These are phyloP conservation scores for Limulus polyphemus DNA, from an alignment of 2,888 invertebrate genomes.

Conservation along the genomic window DNA sequence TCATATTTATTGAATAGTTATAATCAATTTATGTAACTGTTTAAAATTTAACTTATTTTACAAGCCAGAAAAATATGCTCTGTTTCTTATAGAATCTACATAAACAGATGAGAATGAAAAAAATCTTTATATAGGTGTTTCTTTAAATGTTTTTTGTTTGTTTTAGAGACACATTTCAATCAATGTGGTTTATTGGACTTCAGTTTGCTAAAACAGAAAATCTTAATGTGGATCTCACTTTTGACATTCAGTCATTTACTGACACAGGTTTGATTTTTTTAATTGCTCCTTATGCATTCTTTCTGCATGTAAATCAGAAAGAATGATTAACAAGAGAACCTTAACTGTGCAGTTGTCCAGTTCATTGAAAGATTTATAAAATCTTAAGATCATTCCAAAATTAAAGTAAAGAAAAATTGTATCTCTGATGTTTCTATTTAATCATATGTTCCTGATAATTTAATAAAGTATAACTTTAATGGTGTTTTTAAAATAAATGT, in stretches of 20 bases:
- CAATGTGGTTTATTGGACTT: slow-evolving; percentile 97
- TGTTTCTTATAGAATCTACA: too few relatives aligned
- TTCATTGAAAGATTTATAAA: background rate
- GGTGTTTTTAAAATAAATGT: too few relatives aligned
- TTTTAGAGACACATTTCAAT: slow-evolving; percentile 49
- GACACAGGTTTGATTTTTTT: slow-evolving; percentile 55
- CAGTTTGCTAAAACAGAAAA: slow-evolving; percentile 78
- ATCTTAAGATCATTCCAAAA: too few relatives aligned
- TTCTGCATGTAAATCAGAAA: background rate
- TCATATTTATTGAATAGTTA: too few relatives aligned
- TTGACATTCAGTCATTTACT: slow-evolving; percentile 80
- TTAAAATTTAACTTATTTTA: too few relatives aligned
- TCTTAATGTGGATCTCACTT: slow-evolving; percentile 81
- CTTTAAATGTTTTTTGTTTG: slow-evolving; percentile 7
- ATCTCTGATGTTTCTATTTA: too few relatives aligned
- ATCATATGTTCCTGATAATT: too few relatives aligned
- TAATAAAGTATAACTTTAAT: too few relatives aligned
- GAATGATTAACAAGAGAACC: background rate
- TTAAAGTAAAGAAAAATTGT: too few relatives aligned
- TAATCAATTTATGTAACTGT: too few relatives aligned
- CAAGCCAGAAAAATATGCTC: too few relatives aligned
- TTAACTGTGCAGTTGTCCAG: slow-evolving; percentile 36
- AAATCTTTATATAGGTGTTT: slow-evolving; percentile 1
- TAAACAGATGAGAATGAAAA: slow-evolving; percentile 1
- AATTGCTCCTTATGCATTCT: background rate